These are phyloP conservation scores for Argyra leucocephala DNA, from an alignment of 2,888 invertebrate genomes.

Conservation along the genomic window DNA sequence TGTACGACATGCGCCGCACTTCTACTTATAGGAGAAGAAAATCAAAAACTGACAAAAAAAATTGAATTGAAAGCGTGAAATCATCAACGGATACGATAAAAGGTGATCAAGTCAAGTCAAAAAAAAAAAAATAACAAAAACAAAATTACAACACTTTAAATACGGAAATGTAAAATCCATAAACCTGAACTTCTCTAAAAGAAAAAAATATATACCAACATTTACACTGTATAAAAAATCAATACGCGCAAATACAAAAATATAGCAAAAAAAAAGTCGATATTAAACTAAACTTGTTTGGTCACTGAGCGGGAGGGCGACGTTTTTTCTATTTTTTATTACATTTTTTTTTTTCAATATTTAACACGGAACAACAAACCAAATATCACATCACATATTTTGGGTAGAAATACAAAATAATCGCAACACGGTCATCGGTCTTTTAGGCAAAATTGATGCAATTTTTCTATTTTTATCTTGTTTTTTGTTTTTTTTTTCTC, in stretches of 20 bases:
- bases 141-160: neutral
- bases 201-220: too few relatives aligned
- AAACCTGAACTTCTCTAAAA: neutral
- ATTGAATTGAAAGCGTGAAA: neutral
- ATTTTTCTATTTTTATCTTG: neutral
- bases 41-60: neutral
- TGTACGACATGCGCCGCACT: neutral
- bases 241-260: neutral
- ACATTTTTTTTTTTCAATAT: too few relatives aligned
- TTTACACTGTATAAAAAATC: neutral
- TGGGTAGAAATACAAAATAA: neutral
- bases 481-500: too few relatives aligned
- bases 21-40: neutral
- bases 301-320: neutral
- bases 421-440: constrained; percentile 3
- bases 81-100: neutral
- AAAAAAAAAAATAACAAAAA: too few relatives aligned
- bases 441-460: neutral
- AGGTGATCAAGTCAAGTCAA: neutral
- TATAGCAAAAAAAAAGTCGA: neutral
- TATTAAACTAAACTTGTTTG: neutral
- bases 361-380: neutral
- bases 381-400: neutral
- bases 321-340: too few relatives aligned
- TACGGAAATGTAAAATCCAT: neutral